Base-by-base conservation (phyloP, 2,888 invertebrate species). In the Ophion ellenae region DNA sequence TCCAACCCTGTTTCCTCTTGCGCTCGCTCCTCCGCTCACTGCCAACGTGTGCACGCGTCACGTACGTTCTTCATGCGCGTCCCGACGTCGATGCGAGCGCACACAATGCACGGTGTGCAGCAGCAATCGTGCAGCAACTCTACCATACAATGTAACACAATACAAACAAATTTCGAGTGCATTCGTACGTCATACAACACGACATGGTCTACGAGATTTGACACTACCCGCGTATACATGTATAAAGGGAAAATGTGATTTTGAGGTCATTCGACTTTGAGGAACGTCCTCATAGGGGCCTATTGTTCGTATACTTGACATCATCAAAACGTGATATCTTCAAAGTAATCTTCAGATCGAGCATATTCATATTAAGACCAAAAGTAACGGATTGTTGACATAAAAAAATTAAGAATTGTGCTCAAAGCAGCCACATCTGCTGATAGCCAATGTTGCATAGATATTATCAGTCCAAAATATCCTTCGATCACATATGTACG, bases 31-130 rank as follows among this genome's bases (percentile, higher is more conserved):
- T 61, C 45, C 28, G n/a, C 17, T 3, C 28, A 73, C n/a, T 5
- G 53, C n/a, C 11, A 47, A 40, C 57, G 74, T 40, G 32, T 64
- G 59, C 36, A 32, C 20, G 28, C 69, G 47, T 67, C 59, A 81
- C 81, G 83, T 85, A 86, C 84, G 82, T 84, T 84, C 71, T 84
- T 89, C 86, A 83, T 81, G 84, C 66, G 78, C 84, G 77, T 83
- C 73, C 69, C 63, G 86, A 36, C 80, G 81, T 83, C 63, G 64
- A 67, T 66, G 79, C 77, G 77, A 81, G 83, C 24, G 47, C 74
- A 64, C 79, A 76, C 82, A 57, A 71, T 73, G 53, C 32, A 75
- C 64, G 64, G 11, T 53, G 79, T 63, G 57, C 70, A 75, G 45
- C 76, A 64, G 66, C 71, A 36, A 78, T 63, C 69, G 79, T 59